A percentile compares a stretch with the other conserved stretches of the same genome.
Evolutionary conservation across 2,888 invertebrate species (phyloP).

Genomic region (Camponotus fellah): DNA sequence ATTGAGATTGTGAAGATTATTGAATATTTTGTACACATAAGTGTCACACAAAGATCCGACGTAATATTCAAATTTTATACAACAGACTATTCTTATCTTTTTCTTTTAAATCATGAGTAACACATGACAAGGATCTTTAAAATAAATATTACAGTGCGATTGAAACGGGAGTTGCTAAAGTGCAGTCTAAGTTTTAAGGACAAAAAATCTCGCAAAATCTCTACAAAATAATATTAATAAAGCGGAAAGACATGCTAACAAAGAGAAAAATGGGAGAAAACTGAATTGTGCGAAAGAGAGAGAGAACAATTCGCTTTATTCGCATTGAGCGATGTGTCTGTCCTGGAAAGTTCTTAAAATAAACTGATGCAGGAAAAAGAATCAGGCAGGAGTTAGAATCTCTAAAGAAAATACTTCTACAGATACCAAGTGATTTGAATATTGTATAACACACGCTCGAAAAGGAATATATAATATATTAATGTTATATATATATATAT

Average conservation of each 20-base stretch:
- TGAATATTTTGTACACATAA: slow-evolving; percentile 43
- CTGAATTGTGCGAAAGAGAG: neutral
- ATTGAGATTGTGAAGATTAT: slow-evolving; percentile 32
- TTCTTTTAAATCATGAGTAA: neutral
- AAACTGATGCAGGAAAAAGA: slow-evolving; percentile 3
- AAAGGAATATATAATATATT: neutral
- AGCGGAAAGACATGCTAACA: slow-evolving; percentile 42
- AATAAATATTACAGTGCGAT: slow-evolving; percentile 9
- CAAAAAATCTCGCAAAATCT: neutral
- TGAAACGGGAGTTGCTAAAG: slow-evolving; percentile 24
- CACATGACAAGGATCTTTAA: neutral
- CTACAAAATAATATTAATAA: slow-evolving; percentile 30
- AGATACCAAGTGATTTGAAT: neutral
- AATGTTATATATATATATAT: slow-evolving; percentile 29
- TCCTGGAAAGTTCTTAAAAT: slow-evolving; percentile 4
- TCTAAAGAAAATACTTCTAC: slow-evolving; percentile 3
- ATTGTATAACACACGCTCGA: neutral
- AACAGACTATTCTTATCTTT: neutral
- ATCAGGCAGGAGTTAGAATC: no score
- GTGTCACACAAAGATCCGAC: slow-evolving; percentile 2
- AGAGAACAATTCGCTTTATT: neutral
- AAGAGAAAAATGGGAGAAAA: slow-evolving; percentile 35
- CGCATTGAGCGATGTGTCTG: neutral
- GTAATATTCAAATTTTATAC: slow-evolving; percentile 12
- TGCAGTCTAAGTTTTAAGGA: slow-evolving; percentile 32